Percentiles rank a stretch among this genome's conserved stretches.
Conservation (phyloP, 2,797 vertebrate genomes). For the Neosilurus hyrtlii region DNA sequence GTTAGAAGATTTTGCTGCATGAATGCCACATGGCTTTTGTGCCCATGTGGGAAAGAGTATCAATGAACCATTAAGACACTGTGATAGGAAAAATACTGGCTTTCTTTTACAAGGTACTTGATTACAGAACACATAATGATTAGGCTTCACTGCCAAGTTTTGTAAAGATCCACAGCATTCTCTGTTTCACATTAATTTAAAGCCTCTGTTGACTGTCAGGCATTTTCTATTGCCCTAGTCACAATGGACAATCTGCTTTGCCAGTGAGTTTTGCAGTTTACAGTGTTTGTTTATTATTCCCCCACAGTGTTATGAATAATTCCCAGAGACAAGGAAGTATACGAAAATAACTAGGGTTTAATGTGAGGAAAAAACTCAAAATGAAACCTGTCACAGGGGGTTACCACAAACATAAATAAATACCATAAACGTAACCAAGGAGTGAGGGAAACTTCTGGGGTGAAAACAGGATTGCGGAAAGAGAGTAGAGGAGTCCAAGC, state of each 20-base stretch:
- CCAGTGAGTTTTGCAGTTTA: neutral
- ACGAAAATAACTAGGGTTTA: too few relatives aligned
- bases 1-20: neutral
- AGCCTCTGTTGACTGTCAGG: neutral
- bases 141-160: neutral
- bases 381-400: too few relatives aligned
- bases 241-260: slow-evolving; percentile 12
- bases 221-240: neutral
- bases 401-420: too few relatives aligned
- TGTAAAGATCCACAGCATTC: neutral
- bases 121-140: slow-evolving; percentile 1
- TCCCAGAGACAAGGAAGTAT: too few relatives aligned
- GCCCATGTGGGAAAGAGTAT: too few relatives aligned
- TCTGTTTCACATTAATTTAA: slow-evolving; percentile 4
- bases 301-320: too few relatives aligned
- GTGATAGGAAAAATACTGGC: neutral
- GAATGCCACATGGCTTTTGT: neutral
- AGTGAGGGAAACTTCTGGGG: too few relatives aligned
- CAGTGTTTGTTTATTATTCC: neutral
- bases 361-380: too few relatives aligned
- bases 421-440: too few relatives aligned
- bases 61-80: neutral
- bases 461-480: too few relatives aligned
- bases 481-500: too few relatives aligned
- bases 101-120: neutral